Evolutionary conservation across 2,888 invertebrate species (phyloP).

Genomic region (Aporophyla lueneburgensis): DNA sequence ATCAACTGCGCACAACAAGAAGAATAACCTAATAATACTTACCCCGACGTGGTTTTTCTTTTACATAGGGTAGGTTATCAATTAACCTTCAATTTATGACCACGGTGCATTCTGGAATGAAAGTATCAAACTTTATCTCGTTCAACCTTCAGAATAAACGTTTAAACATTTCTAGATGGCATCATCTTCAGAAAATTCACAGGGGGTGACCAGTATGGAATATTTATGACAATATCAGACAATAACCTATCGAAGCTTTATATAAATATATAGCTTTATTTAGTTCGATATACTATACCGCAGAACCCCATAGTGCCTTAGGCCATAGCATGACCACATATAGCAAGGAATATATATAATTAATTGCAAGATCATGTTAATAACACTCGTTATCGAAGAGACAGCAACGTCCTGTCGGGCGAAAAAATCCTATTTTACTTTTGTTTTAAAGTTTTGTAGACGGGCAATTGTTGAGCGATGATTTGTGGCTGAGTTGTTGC

Average conservation of each 20-base stretch:
- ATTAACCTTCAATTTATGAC: not conserved
- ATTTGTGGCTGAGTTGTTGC: conserved; percentile 19
- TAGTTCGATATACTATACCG: conserved; percentile 2
- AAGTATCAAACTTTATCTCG: no score
- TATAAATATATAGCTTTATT: no score
- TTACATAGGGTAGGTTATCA: no score
- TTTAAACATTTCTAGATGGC: not conserved
- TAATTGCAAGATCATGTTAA: conserved; percentile 77
- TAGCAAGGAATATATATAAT: conserved; percentile 65
- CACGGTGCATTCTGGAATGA: not conserved
- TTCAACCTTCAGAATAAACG: not conserved
- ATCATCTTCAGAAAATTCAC: conserved; percentile 6
- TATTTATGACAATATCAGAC: conserved; percentile 37
- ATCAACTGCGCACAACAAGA: no score
- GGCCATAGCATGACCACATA: conserved; percentile 24
- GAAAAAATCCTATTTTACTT: conserved; percentile 64
- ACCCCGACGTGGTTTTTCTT: no score
- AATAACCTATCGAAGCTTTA: conserved; percentile 25
- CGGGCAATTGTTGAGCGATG: conserved; percentile 40
- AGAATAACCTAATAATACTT: no score
- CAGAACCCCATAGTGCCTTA: conserved; percentile 20
- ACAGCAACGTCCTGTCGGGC: conserved; percentile 73
- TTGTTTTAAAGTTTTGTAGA: conserved; percentile 37
- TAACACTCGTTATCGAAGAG: conserved; percentile 73
- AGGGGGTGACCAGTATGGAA: conserved; percentile 11